Percentiles rank a stretch among this genome's conserved stretches.
phyloP scores from a whole-genome alignment of 2,888 invertebrate species.

The Limenitis camilla region DNA sequence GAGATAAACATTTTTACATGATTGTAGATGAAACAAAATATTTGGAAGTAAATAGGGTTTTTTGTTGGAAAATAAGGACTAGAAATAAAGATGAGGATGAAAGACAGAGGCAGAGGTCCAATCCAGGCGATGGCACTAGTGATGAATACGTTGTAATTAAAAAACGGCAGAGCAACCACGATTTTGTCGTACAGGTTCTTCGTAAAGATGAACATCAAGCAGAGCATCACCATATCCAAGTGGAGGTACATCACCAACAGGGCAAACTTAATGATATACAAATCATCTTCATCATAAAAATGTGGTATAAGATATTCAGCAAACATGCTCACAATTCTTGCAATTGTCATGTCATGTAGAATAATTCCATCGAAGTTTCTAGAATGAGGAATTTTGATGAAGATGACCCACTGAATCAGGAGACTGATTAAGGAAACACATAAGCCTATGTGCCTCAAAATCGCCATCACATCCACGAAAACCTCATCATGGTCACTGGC shows the following conservation, averaged over 20 bases:
- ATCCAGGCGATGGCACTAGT: constrained; percentile 37
- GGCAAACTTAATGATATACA: constrained; percentile 16
- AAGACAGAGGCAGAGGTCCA: constrained; percentile 36
- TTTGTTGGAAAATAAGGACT: no score
- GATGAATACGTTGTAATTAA: constrained; percentile 25
- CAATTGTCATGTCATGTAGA: constrained; percentile 41
- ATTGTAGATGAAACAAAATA: no score
- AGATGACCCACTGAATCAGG: constrained; percentile 34
- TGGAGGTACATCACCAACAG: constrained; percentile 36
- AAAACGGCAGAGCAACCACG: constrained; percentile 37
- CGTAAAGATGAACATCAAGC: constrained; percentile 53
- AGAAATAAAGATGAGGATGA: no score
- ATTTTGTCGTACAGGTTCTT: constrained; percentile 54
- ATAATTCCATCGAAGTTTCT: constrained; percentile 49
- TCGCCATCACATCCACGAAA: constrained; percentile 18
- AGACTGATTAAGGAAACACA: constrained; percentile 34
- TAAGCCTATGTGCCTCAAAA: constrained; percentile 41
- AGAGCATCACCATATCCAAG: constrained; percentile 41
- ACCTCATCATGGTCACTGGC: not conserved
- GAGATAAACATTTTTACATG: no score
- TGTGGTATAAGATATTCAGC: constrained; percentile 34
- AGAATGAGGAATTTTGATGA: constrained; percentile 33
- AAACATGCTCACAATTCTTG: constrained; percentile 39
- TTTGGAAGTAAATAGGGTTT: no score
- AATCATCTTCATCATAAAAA: not conserved